Conservation (phyloP, 1,140 invertebrate species). For the Oncopodura yosiiana region DNA sequence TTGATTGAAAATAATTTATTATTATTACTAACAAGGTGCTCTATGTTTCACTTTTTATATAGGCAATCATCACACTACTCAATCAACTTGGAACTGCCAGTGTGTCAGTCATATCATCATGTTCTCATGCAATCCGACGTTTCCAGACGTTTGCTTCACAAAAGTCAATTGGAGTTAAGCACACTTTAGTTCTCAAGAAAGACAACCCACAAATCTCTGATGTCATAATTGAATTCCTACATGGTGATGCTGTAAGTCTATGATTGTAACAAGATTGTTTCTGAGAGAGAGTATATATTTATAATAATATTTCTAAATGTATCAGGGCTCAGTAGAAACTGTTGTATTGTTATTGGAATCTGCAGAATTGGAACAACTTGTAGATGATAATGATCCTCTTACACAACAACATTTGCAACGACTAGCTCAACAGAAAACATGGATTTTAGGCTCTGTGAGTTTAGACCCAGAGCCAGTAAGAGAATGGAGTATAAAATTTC, state of each 20-base stretch:
- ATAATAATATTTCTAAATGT: background rate
- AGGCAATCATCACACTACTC: conserved; percentile 32
- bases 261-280: background rate
- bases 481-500: conserved; percentile 27
- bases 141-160: conserved; percentile 27
- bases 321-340: conserved; percentile 24
- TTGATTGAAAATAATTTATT: no score
- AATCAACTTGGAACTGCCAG: conserved; percentile 27
- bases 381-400: conserved; percentile 7
- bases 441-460: conserved; percentile 33
- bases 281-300: background rate
- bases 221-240: conserved; percentile 26
- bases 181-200: conserved; percentile 27
- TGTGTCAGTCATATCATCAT: conserved; percentile 33
- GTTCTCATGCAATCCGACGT: conserved; percentile 30
- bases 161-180: conserved; percentile 26
- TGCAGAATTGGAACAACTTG: conserved; percentile 28
- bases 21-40: no score
- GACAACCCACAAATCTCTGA: conserved; percentile 28
- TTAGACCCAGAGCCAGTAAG: conserved; percentile 24
- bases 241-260: conserved; percentile 30
- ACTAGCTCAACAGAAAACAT: conserved; percentile 24
- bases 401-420: conserved; percentile 12
- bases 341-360: conserved; percentile 30
- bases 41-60: no score